Evolutionary conservation across 1,140 invertebrate genomes (phyloP).

Genomic region (Leptopilina clavipes): DNA sequence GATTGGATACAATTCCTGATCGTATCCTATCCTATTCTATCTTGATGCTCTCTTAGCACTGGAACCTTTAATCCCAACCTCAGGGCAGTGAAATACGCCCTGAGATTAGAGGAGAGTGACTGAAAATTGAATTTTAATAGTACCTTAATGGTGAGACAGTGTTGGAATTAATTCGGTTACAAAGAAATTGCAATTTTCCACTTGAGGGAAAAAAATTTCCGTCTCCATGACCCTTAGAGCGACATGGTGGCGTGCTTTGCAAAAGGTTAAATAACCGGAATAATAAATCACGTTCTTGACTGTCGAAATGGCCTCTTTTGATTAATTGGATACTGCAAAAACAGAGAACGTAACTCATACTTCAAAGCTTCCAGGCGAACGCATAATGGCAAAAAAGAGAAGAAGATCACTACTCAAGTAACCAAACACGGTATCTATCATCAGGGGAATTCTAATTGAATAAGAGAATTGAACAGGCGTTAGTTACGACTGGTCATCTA

Average conservation of each 20-base stretch:
- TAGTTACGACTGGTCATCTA: no score
- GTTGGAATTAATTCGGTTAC: no score
- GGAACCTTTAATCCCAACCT: no score
- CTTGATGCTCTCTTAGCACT: no score
- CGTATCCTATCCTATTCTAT: no score
- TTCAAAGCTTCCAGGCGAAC: constrained; percentile 18
- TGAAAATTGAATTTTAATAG: no score
- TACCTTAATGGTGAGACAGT: no score
- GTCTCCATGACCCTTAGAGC: neutral
- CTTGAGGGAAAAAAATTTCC: neutral
- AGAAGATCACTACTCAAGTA: constrained; percentile 6
- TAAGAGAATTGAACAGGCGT: constrained; percentile 23
- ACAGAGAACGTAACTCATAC: constrained; percentile 27
- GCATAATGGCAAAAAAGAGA: constrained; percentile 6
- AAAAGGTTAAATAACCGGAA: constrained; percentile 8
- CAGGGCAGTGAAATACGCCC: no score
- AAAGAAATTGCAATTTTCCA: no score
- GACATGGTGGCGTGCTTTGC: neutral
- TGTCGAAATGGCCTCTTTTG: neutral
- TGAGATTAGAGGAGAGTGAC: no score
- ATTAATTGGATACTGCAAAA: neutral
- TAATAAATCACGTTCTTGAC: neutral
- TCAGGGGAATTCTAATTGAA: neutral
- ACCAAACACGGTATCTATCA: constrained; percentile 26
- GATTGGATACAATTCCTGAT: no score